phyloP scores from a whole-genome alignment of 2,888 invertebrate genomes.

The Cordilura impudica region DNA sequence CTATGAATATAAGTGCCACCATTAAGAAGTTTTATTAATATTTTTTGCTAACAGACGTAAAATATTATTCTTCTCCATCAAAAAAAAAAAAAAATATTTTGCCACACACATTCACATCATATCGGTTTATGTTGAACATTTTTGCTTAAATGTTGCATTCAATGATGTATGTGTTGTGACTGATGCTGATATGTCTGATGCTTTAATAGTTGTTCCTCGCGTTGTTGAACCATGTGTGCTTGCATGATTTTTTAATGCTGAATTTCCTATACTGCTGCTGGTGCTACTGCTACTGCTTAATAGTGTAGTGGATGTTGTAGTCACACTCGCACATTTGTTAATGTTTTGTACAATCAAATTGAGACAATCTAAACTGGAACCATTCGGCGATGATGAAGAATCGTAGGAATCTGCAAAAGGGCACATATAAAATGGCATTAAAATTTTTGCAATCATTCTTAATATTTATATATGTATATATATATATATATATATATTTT shows the following conservation, averaged over 20 bases:
- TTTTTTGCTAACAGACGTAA: neutral
- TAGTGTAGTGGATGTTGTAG: constrained; percentile 46
- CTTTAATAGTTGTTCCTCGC: constrained; percentile 43
- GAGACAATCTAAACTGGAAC: constrained; percentile 83
- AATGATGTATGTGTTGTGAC: constrained; percentile 68
- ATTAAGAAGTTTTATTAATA: neutral
- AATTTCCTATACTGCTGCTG: constrained; percentile 62
- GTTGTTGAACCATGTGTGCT: constrained; percentile 60
- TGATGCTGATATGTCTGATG: constrained; percentile 48
- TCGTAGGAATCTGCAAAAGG: constrained; percentile 77
- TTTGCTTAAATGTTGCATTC: constrained; percentile 75
- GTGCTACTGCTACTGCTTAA: constrained; percentile 27
- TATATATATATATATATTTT: no score
- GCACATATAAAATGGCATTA: neutral
- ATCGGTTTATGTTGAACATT: constrained; percentile 72
- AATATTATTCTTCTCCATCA: constrained; percentile 12
- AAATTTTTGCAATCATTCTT: neutral
- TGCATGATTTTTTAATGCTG: constrained; percentile 36
- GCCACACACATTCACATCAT: constrained; percentile 21
- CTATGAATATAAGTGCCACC: neutral
- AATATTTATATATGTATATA: no score
- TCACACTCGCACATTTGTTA: constrained; percentile 71
- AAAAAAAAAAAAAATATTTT: neutral
- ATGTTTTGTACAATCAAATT: constrained; percentile 86
- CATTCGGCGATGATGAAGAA: constrained; percentile 76